Evolutionary conservation across 1,140 invertebrate genomes (phyloP).

Genomic region (Cryptotermes secundus): DNA sequence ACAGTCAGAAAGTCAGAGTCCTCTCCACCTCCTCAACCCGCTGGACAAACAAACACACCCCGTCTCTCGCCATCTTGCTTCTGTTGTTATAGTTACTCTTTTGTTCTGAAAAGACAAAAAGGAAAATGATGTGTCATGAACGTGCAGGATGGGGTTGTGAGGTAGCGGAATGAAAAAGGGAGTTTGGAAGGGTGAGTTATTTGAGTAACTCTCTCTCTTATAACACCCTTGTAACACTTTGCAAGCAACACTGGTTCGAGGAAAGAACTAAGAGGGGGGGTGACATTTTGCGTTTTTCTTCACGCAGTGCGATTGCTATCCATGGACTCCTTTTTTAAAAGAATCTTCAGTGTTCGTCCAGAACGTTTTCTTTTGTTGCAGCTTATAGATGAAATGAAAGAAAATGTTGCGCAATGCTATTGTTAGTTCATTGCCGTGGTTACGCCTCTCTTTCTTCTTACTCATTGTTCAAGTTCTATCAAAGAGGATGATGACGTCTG

Average conservation of each 20-base stretch:
- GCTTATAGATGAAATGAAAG: not conserved
- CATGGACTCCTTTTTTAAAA: constrained; percentile 4
- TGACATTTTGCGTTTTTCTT: not conserved
- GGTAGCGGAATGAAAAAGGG: not conserved
- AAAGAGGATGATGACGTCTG: too few species aligned
- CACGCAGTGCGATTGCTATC: not conserved
- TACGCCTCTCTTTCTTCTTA: not conserved
- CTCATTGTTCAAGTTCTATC: not conserved
- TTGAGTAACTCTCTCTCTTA: constrained; percentile 11
- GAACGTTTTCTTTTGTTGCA: not conserved
- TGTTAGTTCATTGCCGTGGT: not conserved
- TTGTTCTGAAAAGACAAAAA: constrained; percentile 20
- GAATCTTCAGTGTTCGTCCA: not conserved
- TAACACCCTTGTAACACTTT: not conserved
- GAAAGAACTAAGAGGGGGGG: not conserved
- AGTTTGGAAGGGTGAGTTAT: not conserved
- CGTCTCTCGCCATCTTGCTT: constrained; percentile 2
- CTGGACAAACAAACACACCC: constrained; percentile 17
- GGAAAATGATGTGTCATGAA: constrained; percentile 19
- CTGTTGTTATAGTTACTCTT: constrained; percentile 19
- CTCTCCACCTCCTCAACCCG: not conserved
- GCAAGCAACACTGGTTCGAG: not conserved
- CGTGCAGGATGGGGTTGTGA: constrained; percentile 8
- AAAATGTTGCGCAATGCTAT: not conserved
- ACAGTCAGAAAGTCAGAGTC: constrained; percentile 1